Evolutionary conservation across 1,140 invertebrate species (phyloP).

Genomic region (Nephotettix cincticeps): DNA sequence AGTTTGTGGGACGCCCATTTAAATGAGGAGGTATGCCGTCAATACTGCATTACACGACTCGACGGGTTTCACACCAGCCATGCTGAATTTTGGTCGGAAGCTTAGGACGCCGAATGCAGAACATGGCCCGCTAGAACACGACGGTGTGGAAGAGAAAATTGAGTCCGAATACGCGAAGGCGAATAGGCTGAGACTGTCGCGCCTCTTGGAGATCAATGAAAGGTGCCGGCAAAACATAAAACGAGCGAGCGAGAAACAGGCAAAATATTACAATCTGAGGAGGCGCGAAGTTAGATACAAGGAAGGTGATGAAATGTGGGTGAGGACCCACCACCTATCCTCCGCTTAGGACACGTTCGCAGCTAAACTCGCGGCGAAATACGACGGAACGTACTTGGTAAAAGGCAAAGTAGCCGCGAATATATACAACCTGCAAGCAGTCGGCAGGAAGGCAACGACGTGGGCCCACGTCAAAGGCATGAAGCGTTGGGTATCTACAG

Average conservation of each 20-base stretch:
- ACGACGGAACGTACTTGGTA: not conserved
- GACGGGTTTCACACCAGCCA: slow-evolving; percentile 46
- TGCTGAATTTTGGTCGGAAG: slow-evolving; percentile 46
- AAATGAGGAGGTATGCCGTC: slow-evolving; percentile 45
- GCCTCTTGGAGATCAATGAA: not conserved
- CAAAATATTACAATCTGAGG: slow-evolving; percentile 7
- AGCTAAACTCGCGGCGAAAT: not conserved
- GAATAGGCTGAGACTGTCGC: not conserved
- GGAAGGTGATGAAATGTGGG: not conserved
- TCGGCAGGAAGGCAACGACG: not conserved
- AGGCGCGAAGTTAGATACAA: not conserved
- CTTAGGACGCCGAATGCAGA: slow-evolving; percentile 34
- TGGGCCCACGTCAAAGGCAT: not conserved
- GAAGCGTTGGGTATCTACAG: not conserved
- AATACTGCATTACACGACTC: slow-evolving; percentile 46
- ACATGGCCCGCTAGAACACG: not conserved
- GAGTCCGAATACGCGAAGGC: not conserved
- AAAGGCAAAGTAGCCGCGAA: not conserved
- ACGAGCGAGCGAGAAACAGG: not conserved
- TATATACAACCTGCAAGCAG: not conserved
- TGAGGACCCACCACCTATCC: not conserved
- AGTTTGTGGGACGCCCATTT: slow-evolving; percentile 43
- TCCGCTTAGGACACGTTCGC: not conserved
- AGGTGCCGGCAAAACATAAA: not conserved
- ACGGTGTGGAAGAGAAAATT: no score